These are phyloP conservation scores for Tetramorium bicarinatum DNA, from an alignment of 2,888 invertebrate genomes.

Conservation along the genomic window DNA sequence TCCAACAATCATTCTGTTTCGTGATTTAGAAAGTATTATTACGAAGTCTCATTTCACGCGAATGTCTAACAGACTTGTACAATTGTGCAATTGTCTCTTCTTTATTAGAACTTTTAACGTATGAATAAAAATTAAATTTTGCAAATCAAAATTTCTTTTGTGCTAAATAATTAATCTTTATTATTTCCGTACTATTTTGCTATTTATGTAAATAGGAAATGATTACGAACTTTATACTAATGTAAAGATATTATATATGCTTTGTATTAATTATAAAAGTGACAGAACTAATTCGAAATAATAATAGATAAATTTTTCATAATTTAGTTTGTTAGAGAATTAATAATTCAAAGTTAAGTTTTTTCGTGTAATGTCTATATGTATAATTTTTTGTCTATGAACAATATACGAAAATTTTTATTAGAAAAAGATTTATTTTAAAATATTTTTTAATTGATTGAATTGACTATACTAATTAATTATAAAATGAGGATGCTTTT, in stretches of 20 bases:
- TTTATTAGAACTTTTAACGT: neutral
- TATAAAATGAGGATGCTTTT: conserved; percentile 1
- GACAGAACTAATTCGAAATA: neutral
- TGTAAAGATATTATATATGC: too few relatives aligned
- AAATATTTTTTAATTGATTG: neutral
- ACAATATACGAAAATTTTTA: neutral
- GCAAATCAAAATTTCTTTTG: neutral
- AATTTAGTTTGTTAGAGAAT: neutral
- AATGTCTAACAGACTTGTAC: neutral
- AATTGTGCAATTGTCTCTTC: neutral
- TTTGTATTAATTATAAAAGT: neutral
- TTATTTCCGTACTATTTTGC: neutral
- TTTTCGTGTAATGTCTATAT: neutral
- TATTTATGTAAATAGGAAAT: too few relatives aligned
- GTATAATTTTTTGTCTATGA: neutral
- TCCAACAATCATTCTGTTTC: conserved; percentile 40
- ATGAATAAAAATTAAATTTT: neutral
- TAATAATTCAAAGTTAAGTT: neutral
- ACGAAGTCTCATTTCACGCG: neutral
- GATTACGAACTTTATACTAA: too few relatives aligned
- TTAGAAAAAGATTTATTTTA: neutral
- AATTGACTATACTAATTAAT: neutral
- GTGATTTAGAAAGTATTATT: conserved; percentile 44
- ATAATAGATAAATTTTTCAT: neutral
- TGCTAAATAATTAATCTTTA: neutral